Base-by-base conservation (phyloP, 1,140 invertebrate species). In the Drosophila rhopaloa region DNA sequence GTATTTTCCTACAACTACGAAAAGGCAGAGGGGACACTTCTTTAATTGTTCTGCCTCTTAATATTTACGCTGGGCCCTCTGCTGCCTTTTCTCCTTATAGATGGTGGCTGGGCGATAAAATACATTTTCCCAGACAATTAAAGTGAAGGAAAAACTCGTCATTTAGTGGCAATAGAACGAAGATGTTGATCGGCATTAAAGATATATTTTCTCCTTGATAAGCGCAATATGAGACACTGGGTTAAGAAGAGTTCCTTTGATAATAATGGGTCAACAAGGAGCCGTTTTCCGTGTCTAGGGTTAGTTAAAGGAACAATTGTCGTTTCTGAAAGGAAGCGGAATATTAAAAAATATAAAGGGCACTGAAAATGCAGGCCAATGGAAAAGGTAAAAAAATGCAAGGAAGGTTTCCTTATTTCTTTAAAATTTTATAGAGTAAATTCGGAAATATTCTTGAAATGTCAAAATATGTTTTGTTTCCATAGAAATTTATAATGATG, bases 41-140 rank as follows among this genome's bases (percentile, higher is more conserved):
- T 65, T 76, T 70, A 88, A 78, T 78, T 78, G 65, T 71, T 78
- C 8, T 11, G 53, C 61, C 76, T 77, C 74, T 71, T 78, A 62
- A 70, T 54, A 70, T 71, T 57, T 62, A 77, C 62, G 73, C 63
- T 29, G 51, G 24, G 40, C 27, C 63, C 38, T 57, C 44, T 50
- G 19, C 37, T 81, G 43, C 24, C 47, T 24, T 51, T 56, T 57
- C 16, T 60, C 37, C 43, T n/a, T 38, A 37, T 50, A 76, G 81
- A 84, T 85, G 67, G 63, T 44, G 16, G 57, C 32, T n/a, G 27
- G 14, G 41, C 55, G 82, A 86, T 86, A 86, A 88, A 71, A 68
- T 43, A 44, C 48, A 61, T 66, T 79, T 86, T 88, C 83, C 83
- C 83, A 88, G 83, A 88, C 83, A 89, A 88, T 88, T 88, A 88